Evolutionary conservation across 2,113 vertebrate species (phyloP).

Genomic region (Callocephalon fimbriatum): DNA sequence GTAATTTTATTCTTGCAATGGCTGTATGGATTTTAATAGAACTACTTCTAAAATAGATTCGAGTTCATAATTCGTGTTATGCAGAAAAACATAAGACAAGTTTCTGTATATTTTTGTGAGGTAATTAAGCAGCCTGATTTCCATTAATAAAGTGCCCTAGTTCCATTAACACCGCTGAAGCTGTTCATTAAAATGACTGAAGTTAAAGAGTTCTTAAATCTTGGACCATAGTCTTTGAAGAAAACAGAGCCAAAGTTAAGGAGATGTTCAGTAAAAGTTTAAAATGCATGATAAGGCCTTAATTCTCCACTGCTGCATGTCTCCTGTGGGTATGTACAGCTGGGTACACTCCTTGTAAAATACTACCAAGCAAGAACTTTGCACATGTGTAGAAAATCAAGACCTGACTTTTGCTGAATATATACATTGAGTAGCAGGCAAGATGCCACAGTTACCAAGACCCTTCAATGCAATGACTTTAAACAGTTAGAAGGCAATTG

Average conservation of each 20-base stretch:
- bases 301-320: background rate
- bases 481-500: background rate
- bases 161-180: background rate
- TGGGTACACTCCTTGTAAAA: background rate
- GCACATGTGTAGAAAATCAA: background rate
- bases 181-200: background rate
- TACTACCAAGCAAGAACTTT: background rate
- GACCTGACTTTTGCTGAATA: background rate
- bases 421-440: background rate
- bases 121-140: conserved; percentile 30
- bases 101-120: background rate
- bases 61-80: background rate
- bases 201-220: background rate
- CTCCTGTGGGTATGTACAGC: background rate
- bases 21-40: background rate
- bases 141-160: conserved; percentile 3
- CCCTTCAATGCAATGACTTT: background rate
- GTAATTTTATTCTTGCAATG: background rate
- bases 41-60: background rate
- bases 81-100: background rate
- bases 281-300: background rate
- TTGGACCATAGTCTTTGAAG: background rate
- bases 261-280: background rate
- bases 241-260: conserved; percentile 1
- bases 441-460: background rate